Conservation (phyloP, 1,140 invertebrate species). For the Goniozus legneri region DNA sequence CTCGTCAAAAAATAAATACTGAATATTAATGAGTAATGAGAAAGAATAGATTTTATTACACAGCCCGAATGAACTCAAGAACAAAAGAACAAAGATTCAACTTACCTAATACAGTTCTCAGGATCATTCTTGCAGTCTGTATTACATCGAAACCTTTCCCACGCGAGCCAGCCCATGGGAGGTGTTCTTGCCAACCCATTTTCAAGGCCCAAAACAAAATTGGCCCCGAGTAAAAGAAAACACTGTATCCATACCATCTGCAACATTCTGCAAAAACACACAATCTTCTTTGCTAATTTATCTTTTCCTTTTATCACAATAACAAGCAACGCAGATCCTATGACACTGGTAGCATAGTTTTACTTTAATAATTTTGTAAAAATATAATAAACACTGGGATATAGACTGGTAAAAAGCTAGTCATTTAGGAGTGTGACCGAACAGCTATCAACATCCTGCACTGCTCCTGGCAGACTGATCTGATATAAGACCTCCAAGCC, state of each 20-base stretch:
- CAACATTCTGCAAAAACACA: conserved; percentile 27
- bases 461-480: conserved; percentile 32
- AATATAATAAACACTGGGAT: conserved; percentile 5
- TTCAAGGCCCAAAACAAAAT: conserved; percentile 56
- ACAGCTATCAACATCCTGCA: conserved; percentile 25
- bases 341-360: conserved; percentile 13
- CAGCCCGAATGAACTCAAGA: too few relatives aligned
- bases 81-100: too few relatives aligned
- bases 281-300: not conserved
- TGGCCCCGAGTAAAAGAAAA: conserved; percentile 19
- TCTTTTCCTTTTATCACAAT: not conserved
- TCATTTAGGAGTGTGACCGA: conserved; percentile 11
- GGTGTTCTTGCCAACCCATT: conserved; percentile 83
- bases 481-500: conserved; percentile 37
- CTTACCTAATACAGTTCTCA: conserved; percentile 91
- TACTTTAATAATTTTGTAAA: conserved; percentile 1
- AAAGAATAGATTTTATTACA: too few relatives aligned
- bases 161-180: conserved; percentile 88
- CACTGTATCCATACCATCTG: conserved; percentile 26
- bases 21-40: too few relatives aligned
- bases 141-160: conserved; percentile 91
- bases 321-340: not conserved
- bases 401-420: conserved; percentile 2
- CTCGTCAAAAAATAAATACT: too few relatives aligned
- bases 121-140: conserved; percentile 91